Conservation (phyloP, 2,113 vertebrate species). For the Microtus richardsoni region DNA sequence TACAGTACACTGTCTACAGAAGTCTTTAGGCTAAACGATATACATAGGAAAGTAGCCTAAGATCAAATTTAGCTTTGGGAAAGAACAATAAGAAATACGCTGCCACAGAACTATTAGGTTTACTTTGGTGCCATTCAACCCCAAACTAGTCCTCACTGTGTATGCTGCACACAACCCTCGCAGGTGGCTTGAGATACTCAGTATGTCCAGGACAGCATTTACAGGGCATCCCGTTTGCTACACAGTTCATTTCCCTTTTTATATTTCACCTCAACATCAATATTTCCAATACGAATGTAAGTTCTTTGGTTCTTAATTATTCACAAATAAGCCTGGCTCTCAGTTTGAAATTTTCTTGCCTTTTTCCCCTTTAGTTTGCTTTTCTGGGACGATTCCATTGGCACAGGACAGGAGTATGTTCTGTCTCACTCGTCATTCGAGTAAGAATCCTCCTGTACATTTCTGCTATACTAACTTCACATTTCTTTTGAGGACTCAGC, state of each 20-base stretch:
- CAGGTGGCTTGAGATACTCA: background rate
- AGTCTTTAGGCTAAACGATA: background rate
- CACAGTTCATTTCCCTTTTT: background rate
- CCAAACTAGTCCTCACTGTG: background rate
- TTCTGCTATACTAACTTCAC: conserved; percentile 11
- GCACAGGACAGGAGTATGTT: conserved; percentile 15
- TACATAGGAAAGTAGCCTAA: background rate
- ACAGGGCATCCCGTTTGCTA: background rate
- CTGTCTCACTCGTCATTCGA: conserved; percentile 1
- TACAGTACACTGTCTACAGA: background rate
- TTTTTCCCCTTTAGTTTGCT: background rate
- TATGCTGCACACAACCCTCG: background rate
- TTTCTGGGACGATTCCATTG: background rate
- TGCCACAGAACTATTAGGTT: background rate
- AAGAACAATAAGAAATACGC: background rate
- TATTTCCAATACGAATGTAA: background rate
- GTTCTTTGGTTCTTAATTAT: background rate
- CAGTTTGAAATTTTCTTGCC: conserved; percentile 17
- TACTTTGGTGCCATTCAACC: background rate
- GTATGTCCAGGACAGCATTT: background rate
- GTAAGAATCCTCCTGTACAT: background rate
- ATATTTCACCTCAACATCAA: background rate
- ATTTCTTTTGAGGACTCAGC: conserved; percentile 26
- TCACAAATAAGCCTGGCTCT: background rate
- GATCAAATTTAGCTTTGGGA: background rate